Base-by-base conservation (phyloP, 1,140 invertebrate species). In the Hesperophylax magnus region DNA sequence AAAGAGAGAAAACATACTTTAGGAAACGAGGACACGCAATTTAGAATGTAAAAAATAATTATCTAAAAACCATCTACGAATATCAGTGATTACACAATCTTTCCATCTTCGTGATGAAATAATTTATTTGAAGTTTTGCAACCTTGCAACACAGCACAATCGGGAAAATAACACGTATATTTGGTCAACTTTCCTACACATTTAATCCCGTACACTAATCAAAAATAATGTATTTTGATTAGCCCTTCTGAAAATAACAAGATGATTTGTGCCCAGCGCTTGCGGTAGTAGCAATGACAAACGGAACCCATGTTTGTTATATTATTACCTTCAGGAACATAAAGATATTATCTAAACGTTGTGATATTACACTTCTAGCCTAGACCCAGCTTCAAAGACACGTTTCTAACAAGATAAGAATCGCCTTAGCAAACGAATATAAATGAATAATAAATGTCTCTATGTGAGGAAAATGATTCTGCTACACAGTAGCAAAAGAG, bases 281-380 rank as follows among this genome's bases (percentile, higher is more conserved):
- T 75, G 54, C 14, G 72, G 72, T 58, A 58, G 54, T 75, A 54
- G 18, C 15, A 60, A 75, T 75, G 72, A 75, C 54, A 56, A 54
- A 75, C 20, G 22, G 22, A 15, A 20, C 11, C 53, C 65, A 34
- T 69, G 56, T 80, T 80, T 74, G 53, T 75, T 74, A 74, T 74
- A 34, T 74, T 72, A 80, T 80, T 80, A 34, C 56, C 24, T 54
- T 53, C n/a, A 56, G 18, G 53, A 31, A 22, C 15, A 65, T 54
- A 65, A 63, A 72, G 78, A 80, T 80, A 61, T 60, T 31, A 80
- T 80, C 78, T 80, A 72, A 80, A 80, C 27, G 78, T 75, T 58
- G 52, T 14, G 52, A 75, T 56, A 75, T 56, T 56, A 75, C 54
- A 56, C 53, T 75, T 31, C 52, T 24, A 75, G 22, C 53, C 34